phyloP scores from a whole-genome alignment of 2,888 invertebrate genomes.

The Rotaria magnacalcarata region DNA sequence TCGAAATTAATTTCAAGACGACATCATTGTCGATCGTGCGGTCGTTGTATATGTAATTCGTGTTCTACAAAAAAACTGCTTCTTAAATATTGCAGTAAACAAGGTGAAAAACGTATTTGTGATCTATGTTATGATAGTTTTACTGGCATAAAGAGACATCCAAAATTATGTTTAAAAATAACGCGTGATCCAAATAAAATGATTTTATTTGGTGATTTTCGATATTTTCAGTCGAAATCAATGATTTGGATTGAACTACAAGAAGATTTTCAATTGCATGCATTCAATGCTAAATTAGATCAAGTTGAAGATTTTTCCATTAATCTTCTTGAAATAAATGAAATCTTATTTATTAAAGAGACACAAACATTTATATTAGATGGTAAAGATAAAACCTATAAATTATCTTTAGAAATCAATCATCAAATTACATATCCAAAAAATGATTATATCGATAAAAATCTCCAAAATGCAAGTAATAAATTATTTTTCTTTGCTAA shows the following conservation, averaged over 20 bases:
- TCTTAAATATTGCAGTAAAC: background rate
- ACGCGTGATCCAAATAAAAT: background rate
- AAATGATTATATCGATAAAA: background rate
- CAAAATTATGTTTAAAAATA: background rate
- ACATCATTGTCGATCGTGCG: conserved; percentile 30
- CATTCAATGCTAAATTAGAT: background rate
- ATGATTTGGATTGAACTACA: background rate
- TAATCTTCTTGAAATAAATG: background rate
- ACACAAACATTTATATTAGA: background rate
- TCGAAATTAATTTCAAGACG: background rate
- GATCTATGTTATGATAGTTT: background rate
- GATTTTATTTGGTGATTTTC: conserved; percentile 19
- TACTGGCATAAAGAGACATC: background rate
- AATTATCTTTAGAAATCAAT: background rate
- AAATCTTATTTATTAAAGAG: background rate
- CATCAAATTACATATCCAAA: background rate
- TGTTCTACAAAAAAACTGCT: background rate
- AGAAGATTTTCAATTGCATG: conserved; percentile 5
- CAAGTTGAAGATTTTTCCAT: background rate
- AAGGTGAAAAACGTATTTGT: background rate
- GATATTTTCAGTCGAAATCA: no score
- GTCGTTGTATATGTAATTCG: background rate
- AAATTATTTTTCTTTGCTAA: background rate
- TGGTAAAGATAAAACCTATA: background rate
- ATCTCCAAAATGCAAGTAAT: background rate